Evolutionary conservation across 2,888 invertebrate species (phyloP).

Genomic region (Lycocerus yunnanus): DNA sequence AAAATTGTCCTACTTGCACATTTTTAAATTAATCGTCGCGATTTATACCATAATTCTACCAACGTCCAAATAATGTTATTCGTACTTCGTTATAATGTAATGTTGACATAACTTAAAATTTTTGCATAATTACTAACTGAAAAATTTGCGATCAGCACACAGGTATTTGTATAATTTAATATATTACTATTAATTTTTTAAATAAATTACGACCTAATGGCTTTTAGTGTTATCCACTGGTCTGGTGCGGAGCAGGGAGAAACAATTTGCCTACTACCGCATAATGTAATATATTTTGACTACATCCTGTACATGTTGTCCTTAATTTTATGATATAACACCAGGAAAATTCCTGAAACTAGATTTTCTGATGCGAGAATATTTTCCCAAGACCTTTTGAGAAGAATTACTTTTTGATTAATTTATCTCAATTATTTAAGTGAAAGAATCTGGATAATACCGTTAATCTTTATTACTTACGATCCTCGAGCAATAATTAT

Average conservation of each 20-base stretch:
- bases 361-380: no score
- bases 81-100: neutral
- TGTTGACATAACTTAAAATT: neutral
- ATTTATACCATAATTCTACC: neutral
- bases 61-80: neutral
- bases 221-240: neutral
- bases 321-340: neutral
- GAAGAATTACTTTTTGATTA: neutral
- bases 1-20: neutral
- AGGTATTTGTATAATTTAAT: neutral
- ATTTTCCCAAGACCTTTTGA: no score
- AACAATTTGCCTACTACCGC: neutral
- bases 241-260: neutral
- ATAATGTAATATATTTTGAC: neutral
- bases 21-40: neutral
- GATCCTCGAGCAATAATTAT: neutral
- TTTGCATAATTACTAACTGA: neutral
- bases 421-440: neutral
- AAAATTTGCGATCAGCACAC: neutral
- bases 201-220: neutral
- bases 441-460: neutral
- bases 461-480: neutral
- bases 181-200: neutral
- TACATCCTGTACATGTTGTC: neutral
- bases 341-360: neutral